Evolutionary conservation across 1,140 invertebrate genomes (phyloP), one percentile per base, ranked within the genome.

Genomic region (Drosophila bocki): DNA sequence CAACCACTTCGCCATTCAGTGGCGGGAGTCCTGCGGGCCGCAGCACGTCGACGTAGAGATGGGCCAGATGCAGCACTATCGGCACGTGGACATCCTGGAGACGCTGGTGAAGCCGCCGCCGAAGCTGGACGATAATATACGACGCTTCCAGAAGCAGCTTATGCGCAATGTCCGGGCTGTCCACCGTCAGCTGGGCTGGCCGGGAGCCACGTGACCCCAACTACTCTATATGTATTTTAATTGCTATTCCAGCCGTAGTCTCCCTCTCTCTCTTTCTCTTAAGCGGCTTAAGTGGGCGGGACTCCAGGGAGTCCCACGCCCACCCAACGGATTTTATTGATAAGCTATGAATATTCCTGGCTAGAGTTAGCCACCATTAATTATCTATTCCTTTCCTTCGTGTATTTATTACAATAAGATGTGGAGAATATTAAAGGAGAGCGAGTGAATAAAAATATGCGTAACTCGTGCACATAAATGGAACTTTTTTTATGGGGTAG

Each of bases 41-140:
- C 96, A 96, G 91, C 94, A 96, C 11, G 95, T 98, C 39, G 94
- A 96, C 78, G 96, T 95, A 1, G 92, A 94, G 22, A 94, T 97
- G 62, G 98, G 97, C 3, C 97, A 99, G 72, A 93, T 99, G 81
- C 97, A 99, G 91, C 98, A 99, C 91, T 99, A 98, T 92, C 94
- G 98, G 3, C 53, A 71, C 1, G 71, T 78, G 47, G 96, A 96
- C 6, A 96, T 97, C 7, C 12, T 3, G 7, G 8, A 22, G 7
- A 50, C 48, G 0, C 39, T 78, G 15, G 9, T 37, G 26, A 37
- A 58, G 8, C 70, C 70, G 15, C 45, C 61, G 1, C 76, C 83
- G 5, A 17, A 61, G 2, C 17, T 58, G 19, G 84, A 87, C 32
- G 72, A 65, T 7, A 88, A 80, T 15, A 87, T 87, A 37, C 59